A percentile compares a stretch with the other conserved stretches of the same genome.
phyloP scores from a whole-genome alignment of 1,140 invertebrate genomes.

The Apis dorsata region DNA sequence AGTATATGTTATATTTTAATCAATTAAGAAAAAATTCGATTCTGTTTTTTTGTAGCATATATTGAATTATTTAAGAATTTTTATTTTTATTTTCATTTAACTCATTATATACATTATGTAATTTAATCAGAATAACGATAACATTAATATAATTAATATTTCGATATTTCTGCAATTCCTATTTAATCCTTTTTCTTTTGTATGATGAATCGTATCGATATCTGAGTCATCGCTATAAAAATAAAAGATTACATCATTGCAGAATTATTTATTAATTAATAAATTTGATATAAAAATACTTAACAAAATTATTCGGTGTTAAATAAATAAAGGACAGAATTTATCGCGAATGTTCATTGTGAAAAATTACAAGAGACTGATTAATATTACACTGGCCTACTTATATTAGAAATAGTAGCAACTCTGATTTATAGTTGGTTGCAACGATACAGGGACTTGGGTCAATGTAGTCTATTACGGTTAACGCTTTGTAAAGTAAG shows the following conservation, averaged over 20 bases:
- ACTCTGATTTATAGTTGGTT: slow-evolving; percentile 71
- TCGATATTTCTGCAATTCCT: slow-evolving; percentile 48
- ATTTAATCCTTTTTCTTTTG: slow-evolving; percentile 41
- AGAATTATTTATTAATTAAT: background rate
- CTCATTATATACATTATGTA: background rate
- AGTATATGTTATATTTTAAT: background rate
- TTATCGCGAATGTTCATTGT: background rate
- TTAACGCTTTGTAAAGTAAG: slow-evolving; percentile 68
- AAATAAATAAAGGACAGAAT: background rate
- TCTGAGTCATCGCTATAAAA: background rate
- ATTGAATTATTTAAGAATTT: background rate
- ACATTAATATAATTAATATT: slow-evolving; percentile 14
- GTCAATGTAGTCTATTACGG: slow-evolving; percentile 71
- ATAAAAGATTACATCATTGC: background rate
- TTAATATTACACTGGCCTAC: slow-evolving; percentile 17
- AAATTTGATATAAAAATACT: background rate
- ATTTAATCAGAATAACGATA: slow-evolving; percentile 25
- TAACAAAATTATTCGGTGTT: background rate
- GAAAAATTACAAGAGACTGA: background rate
- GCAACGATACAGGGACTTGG: slow-evolving; percentile 58
- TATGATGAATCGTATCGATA: background rate
- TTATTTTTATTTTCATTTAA: background rate
- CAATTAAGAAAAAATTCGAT: too few species aligned
- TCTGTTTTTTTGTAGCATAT: background rate
- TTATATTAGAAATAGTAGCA: slow-evolving; percentile 64